Conservation (phyloP, 2,888 invertebrate species). For the Agonopterix arenella region DNA sequence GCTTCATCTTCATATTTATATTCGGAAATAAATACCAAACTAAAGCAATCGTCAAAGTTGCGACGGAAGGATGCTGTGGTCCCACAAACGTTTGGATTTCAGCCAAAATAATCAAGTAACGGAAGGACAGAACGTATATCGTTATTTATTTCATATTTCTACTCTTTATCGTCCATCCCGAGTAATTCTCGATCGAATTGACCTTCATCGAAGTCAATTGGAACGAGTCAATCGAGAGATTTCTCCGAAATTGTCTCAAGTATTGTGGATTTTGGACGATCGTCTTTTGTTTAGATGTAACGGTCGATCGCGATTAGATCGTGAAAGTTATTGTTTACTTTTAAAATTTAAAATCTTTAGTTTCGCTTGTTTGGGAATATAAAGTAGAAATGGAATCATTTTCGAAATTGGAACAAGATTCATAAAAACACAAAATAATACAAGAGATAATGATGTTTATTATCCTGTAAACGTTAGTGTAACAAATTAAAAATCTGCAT, state of each 20-base stretch:
- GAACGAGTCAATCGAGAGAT: background rate
- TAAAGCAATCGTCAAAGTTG: no score
- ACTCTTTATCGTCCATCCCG: conserved; percentile 43
- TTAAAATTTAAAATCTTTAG: background rate
- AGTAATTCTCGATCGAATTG: conserved; percentile 37
- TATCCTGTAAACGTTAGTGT: no score
- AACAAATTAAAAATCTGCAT: no score
- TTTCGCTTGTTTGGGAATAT: no score
- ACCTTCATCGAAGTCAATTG: conserved; percentile 28
- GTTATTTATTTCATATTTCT: conserved; percentile 47
- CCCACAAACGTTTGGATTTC: conserved; percentile 45
- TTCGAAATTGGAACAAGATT: no score
- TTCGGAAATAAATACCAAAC: no score
- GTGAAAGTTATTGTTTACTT: conserved; percentile 7
- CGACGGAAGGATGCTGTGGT: conserved; percentile 32
- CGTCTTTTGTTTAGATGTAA: background rate
- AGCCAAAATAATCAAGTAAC: conserved; percentile 64
- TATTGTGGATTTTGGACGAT: background rate
- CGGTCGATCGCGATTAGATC: background rate
- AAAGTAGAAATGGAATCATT: no score
- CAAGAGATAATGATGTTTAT: no score
- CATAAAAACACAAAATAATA: no score
- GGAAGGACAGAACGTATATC: conserved; percentile 40
- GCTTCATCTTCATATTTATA: no score
- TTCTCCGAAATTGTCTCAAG: background rate